Evolutionary conservation across 1,140 invertebrate genomes (phyloP), one percentile per base, ranked within the genome.

Genomic region (Aphidius ervi): DNA sequence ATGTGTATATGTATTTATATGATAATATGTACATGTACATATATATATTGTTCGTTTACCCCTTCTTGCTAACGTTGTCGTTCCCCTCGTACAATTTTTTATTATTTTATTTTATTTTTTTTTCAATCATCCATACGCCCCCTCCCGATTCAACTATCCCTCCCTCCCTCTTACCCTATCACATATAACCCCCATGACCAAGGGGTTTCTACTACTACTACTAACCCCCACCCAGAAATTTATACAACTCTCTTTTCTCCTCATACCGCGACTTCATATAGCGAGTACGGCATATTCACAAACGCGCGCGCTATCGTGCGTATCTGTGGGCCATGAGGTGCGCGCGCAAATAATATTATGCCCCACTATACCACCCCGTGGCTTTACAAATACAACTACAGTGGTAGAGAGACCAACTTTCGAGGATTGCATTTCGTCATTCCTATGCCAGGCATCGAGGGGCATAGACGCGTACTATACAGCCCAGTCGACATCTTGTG

Each of bases 371-470:
- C 2, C 10, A 47, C 45, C 47, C 41, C 59, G 53, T 56, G 59
- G 49, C 50, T 43, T 47, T 43, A 7, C 20, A 56, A 55, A 54
- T 52, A 52, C 40, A 39, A 39, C 40, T n/a, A n/a, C n/a, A n/a
- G n/a, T n/a, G n/a, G n/a, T n/a, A n/a, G n/a, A n/a, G 65, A 63
- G 67, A 67, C 65, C 65, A 70, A 69, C 68, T 60, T 60, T 58
- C 23, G 59, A 58, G 62, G 68, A 76, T 72, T 70, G 70, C 68
- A 70, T 68, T 72, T 68, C 71, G 76, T 74, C 76, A 79, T 79
- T 79, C 76, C 74, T 70, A 74, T 72, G 70, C 69, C 71, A 72
- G 74, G 79, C 67, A 73, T 79, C 77, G 77, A 77, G 73, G 71
- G 77, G 77, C 73, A 61, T 68, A 73, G 75, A 77, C 76, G 69